Base-by-base conservation (phyloP, 1,140 invertebrate species). In the Drosophila tani region DNA sequence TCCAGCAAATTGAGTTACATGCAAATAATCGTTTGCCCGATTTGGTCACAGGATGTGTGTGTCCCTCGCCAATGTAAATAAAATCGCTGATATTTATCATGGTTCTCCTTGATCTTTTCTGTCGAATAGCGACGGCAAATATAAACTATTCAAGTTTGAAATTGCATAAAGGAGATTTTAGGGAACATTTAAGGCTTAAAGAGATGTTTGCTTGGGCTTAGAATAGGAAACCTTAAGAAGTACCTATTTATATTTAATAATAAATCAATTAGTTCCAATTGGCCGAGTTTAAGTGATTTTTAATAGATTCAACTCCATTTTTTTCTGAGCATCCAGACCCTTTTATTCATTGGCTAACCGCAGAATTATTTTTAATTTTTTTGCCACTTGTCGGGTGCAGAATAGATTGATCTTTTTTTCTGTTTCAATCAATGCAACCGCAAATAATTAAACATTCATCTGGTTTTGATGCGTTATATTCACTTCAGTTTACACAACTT, bases 1-100 rank as follows among this genome's bases (percentile, higher is more conserved):
- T 60, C 84, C 67, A 78, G 70, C 82, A 86, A 86, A 86, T 86
- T 86, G 82, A 87, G 84, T 88, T 80, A 86, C 82, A 86, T 77
- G 75, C 67, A 88, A 79, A 86, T 86, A 87, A 86, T 83, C 84
- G 83, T 86, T 79, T 87, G 85, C 87, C 67, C 75, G 63, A 76
- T 82, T 63, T 59, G 45, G 32, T 53, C 50, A 38, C 62, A 71
- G 66, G 64, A 68, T 51, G 38, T 71, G 69, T 63, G 69, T 59
- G 71, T 66, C 75, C 63, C 47, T 43, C 35, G 47, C 59, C 55
- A 65, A 70, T 56, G 77, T 65, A 73, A 71, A 70, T 79, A 56
- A 59, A 85, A 70, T 79, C 74, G 47, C 21, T 45, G 21, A 38
- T 68, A 87, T 87, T 73, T 71, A 55, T 79, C 79, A 82, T 63